Base-by-base conservation (phyloP, 2,113 vertebrate species). In the Sphaerodactylus townsendi region DNA sequence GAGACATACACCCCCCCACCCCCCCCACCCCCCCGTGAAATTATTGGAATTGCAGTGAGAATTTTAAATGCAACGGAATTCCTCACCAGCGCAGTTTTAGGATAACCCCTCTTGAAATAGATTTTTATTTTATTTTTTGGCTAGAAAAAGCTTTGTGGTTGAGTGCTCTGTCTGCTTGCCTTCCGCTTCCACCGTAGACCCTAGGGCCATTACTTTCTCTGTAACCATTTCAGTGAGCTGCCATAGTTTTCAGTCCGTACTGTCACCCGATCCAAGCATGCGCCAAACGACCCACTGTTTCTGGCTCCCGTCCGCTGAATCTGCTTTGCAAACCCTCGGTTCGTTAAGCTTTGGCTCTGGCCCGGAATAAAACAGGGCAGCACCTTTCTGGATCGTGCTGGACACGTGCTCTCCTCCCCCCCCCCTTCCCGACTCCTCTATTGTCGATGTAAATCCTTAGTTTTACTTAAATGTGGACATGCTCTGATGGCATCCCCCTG, bases 211-310 rank as follows among this genome's bases (percentile, higher is more conserved):
- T 94, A 93, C 95, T 97, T 96, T 97, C 95, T 97, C 95, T 96
- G 96, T 96, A 92, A 95, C 95, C 96, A 96, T 97, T 95, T 98
- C 98, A 98, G 96, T 99, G 98, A 99, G 97, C 98, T 99, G 98
- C 97, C 98, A 98, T 98, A 97, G 95, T 98, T 97, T 96, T 97
- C 93, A 95, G 97, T 98, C 94, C 96, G 96, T 96, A 97, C 95
- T 95, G 95, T 97, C 97, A 96, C 96, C 95, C 97, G 96, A 96
- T 94, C 97, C 96, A 95, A 98, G 98, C 98, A 98, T 98, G 98
- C 94, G 96, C 97, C 95, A 94, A 96, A 93, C 92, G 93, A 89
- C 91, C 95, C 96, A 94, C 94, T 71, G 94, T 96, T 94, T 94
- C 93, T 95, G 94, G 94, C 94, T 95, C 90, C 93, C 94, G 94